Evolutionary conservation across 2,888 invertebrate species (phyloP).

Genomic region (Drosophila glabriapex): DNA sequence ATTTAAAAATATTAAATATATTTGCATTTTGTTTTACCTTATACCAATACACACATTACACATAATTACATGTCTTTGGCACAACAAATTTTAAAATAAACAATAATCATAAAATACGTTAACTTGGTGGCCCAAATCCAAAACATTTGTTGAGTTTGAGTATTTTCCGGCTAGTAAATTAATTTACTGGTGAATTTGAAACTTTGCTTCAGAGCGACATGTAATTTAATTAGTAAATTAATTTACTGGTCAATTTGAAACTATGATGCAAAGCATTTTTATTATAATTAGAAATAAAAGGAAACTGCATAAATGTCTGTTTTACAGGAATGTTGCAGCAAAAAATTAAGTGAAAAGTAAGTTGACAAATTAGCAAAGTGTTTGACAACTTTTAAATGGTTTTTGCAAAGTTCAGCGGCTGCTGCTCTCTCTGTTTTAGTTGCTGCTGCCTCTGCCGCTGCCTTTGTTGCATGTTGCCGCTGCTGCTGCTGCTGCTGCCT

Average conservation of each 20-base stretch:
- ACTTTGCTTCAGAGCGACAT: not conserved
- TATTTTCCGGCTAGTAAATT: not conserved
- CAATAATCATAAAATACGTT: not conserved
- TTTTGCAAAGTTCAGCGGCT: slow-evolving; percentile 38
- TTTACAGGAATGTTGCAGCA: not conserved
- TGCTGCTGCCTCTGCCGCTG: not conserved
- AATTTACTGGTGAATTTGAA: not conserved
- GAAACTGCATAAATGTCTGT: not conserved
- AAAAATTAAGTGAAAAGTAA: slow-evolving; percentile 5
- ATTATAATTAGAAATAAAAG: not conserved
- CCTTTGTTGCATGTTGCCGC: slow-evolving; percentile 11
- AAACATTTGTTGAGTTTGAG: not conserved
- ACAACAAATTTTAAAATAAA: not conserved
- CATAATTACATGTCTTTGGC: not conserved
- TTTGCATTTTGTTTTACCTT: not conserved
- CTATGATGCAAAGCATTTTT: not conserved
- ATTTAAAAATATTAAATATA: not conserved
- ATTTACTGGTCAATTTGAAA: not conserved
- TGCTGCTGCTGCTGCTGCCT: slow-evolving; percentile 1
- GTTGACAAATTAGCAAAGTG: slow-evolving; percentile 52
- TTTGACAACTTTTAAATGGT: slow-evolving; percentile 59
- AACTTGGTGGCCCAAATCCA: not conserved
- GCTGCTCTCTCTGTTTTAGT: slow-evolving; percentile 4
- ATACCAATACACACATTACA: not conserved
- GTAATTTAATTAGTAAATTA: slow-evolving; percentile 15